Conservation (phyloP, 2,113 vertebrate genomes). For the Nothoprocta pentlandii region DNA sequence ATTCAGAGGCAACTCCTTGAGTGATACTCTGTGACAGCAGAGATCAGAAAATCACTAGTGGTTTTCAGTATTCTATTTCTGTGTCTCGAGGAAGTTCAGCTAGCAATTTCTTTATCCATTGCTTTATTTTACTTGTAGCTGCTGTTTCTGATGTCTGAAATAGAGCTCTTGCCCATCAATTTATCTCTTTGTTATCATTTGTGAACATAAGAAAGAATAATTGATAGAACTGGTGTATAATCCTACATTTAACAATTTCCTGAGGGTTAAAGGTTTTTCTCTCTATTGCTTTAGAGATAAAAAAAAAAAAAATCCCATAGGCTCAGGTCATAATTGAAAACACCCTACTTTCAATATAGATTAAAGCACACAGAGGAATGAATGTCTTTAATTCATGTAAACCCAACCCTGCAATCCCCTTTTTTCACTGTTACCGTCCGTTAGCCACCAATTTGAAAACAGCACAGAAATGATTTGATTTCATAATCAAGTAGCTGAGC, state of each 20-base stretch:
- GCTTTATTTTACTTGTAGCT: background rate
- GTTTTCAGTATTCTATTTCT: background rate
- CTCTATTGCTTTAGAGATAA: constrained; percentile 1
- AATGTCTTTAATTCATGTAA: constrained; percentile 57
- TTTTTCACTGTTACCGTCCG: background rate
- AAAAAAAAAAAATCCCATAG: background rate
- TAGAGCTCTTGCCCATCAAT: constrained; percentile 3
- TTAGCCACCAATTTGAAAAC: constrained; percentile 56
- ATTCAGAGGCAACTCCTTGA: background rate
- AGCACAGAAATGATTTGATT: constrained; percentile 50
- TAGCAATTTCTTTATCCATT: background rate
- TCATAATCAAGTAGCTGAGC: constrained; percentile 65
- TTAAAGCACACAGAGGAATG: constrained; percentile 29
- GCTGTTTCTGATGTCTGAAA: constrained; percentile 22
- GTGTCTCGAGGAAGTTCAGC: background rate
- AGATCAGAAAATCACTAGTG: background rate
- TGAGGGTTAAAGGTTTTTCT: constrained; percentile 44
- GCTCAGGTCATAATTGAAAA: constrained; percentile 53
- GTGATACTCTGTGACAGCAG: background rate
- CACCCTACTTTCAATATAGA: constrained; percentile 38
- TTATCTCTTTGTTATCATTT: constrained; percentile 40
- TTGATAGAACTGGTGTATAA: constrained; percentile 22
- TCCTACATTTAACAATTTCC: constrained; percentile 48
- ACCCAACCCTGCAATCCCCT: background rate
- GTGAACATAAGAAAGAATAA: constrained; percentile 44